Evolutionary conservation across 2,113 vertebrate genomes (phyloP).

Genomic region (Crotalus helleri): DNA sequence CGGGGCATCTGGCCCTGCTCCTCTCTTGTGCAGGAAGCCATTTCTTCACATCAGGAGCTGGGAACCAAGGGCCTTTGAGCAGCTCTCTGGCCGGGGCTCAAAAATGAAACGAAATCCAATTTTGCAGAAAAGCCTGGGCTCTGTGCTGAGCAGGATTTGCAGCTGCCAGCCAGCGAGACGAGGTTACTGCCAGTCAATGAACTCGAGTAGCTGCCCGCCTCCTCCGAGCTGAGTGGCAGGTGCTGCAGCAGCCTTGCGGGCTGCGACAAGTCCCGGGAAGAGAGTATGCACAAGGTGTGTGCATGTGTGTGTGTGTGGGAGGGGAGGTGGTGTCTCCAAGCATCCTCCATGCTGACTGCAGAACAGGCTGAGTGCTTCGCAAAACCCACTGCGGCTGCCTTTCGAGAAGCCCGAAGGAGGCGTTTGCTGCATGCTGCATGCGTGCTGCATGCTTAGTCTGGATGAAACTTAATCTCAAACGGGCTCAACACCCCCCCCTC

Average conservation of each 20-base stretch:
- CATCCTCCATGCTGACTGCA: neutral
- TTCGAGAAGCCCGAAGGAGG: neutral
- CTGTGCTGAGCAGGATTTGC: conserved; percentile 7
- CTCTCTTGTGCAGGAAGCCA: neutral
- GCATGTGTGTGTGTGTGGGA: neutral
- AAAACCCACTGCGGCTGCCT: neutral
- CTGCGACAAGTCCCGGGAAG: neutral
- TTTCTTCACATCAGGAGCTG: neutral
- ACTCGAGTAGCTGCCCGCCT: conserved; percentile 58
- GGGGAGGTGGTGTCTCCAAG: neutral
- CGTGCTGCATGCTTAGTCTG: neutral
- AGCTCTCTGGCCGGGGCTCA: neutral
- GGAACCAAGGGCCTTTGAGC: neutral
- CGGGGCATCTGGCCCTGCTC: neutral
- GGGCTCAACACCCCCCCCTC: neutral
- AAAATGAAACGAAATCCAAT: neutral
- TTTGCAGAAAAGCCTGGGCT: neutral
- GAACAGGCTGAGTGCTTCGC: neutral
- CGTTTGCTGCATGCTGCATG: neutral
- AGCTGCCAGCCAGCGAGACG: neutral
- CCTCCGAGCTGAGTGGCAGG: conserved; percentile 49
- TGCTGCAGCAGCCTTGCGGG: neutral
- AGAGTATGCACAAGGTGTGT: neutral
- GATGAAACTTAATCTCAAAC: neutral
- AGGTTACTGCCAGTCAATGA: conserved; percentile 69